Base-by-base conservation (phyloP, 2,113 vertebrate species). In the Spizaetus ornatus region DNA sequence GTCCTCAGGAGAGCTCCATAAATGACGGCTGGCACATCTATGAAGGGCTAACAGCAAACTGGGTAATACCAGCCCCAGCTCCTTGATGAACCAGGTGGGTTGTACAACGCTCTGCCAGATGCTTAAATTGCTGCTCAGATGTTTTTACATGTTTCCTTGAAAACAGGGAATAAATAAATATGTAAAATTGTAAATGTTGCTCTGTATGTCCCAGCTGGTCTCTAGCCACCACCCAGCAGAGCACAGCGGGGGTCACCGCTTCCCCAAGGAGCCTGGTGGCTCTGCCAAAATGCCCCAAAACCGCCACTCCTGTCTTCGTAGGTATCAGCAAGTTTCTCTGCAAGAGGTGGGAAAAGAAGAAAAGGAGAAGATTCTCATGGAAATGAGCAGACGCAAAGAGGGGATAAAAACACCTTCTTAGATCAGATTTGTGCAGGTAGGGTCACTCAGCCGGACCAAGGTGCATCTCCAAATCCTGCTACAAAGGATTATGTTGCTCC, bases 201-300 rank as follows among this genome's bases (percentile, higher is more conserved):
- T 81, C 13, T 1, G 0, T 16, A 42, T 42, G 16, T 4, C 20
- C 45, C 45, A 73, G 74, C 59, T 67, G 1, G 3, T 53, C 38
- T 86, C 23, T 61, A 73, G 76, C 19, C 29, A 53, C 38, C 52
- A 18, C 20, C 20, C 52, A 53, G 59, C 38, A 61, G 59, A 91
- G 11, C 43, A 73, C 27, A 80, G 59, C 0, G 0, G 36, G 29
- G 59, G 34, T 74, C 45, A 53, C 5, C 0, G 3, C 23, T 80
- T 52, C 45, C 29, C 76, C 1, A 1, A 22, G 45, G 34, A 80
- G 27, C 36, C 27, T 32, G 66, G 38, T 27, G 31, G 16, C 56
- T 62, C 32, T 19, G 42, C 58, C n/a, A 71, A 67, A 84, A 31
- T 9, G 13, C 32, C 19, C 66, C 67, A 1, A 43, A 43, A 13